Base-by-base conservation (phyloP, 1,140 invertebrate genomes). In the Bombus difficillimus region DNA sequence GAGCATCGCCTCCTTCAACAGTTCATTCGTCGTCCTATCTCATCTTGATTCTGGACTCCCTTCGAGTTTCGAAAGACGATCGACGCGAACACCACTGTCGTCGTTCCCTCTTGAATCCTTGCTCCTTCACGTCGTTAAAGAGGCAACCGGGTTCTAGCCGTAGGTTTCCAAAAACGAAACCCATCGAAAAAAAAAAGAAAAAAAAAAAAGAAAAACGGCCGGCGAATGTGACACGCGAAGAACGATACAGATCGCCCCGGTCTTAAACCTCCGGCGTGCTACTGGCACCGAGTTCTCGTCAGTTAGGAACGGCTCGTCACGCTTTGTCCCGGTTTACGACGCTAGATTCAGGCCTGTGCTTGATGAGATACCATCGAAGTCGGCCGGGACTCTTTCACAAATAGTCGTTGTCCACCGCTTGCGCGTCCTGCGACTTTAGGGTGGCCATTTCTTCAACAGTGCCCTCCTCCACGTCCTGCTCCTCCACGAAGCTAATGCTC, bases 401-500 rank as follows among this genome's bases (percentile, higher is more conserved):
- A 75, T 95, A 95, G 81, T 94, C 94, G 78, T 94, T 95, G 73
- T 95, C 94, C 9, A 92, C 90, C 3, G 90, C 86, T 66, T 95
- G 94, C 28, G 86, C 91, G 79, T 95, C 94, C 75, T 93, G 94
- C 3, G 93, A 92, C 76, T 95, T 94, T 10, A 95, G 83, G 39
- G 94, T 95, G 47, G 93, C 93, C 95, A 95, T 95, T 85, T 95
- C 95, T 87, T 95, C 94, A 13, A 91, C 92, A 3, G 94, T 93
- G 3, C 92, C 93, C 25, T 88, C 88, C 43, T 93, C 92, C 64
- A 79, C 88, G 64, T 94, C 93, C 87, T 96, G 95, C 59, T 97
- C 96, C 80, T 97, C 96, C 0, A 96, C 96, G 87, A 97, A 97
- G 90, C 95, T 96, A 88, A 98, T 98, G 83, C 97, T 97, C 53